phyloP scores from a whole-genome alignment of 2,888 invertebrate genomes.

The Lymantria dispar region DNA sequence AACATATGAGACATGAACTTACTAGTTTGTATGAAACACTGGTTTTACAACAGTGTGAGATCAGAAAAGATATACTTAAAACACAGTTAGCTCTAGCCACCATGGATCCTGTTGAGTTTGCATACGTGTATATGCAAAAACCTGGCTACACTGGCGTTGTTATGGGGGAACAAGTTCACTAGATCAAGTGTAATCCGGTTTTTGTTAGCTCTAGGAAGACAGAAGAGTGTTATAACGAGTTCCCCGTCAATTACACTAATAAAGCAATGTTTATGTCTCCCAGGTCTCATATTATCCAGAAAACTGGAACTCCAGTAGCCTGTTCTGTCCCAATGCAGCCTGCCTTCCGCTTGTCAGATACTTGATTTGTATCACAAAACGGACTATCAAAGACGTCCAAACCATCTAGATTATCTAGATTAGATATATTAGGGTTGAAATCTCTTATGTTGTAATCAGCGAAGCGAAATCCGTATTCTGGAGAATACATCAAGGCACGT shows the following conservation, averaged over 20 bases:
- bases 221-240: not conserved
- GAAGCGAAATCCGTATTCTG: no score
- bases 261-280: not conserved
- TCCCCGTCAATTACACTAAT: not conserved
- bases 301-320: not conserved
- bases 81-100: constrained; percentile 4
- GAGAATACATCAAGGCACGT: no score
- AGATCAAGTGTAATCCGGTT: not conserved
- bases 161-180: constrained; percentile 1
- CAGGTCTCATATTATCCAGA: not conserved
- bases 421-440: no score
- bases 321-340: not conserved
- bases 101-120: constrained; percentile 7
- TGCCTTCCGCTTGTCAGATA: not conserved
- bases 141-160: constrained; percentile 4
- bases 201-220: not conserved
- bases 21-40: constrained; percentile 3
- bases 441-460: no score
- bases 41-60: constrained; percentile 4
- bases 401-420: no score
- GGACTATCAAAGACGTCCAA: no score
- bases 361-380: constrained; percentile 1
- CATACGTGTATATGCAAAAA: constrained; percentile 1
- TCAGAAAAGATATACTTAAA: not conserved
- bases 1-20: constrained; percentile 4